Evolutionary conservation across 2,113 vertebrate species (phyloP).

Genomic region (Lepisosteus osseus): DNA sequence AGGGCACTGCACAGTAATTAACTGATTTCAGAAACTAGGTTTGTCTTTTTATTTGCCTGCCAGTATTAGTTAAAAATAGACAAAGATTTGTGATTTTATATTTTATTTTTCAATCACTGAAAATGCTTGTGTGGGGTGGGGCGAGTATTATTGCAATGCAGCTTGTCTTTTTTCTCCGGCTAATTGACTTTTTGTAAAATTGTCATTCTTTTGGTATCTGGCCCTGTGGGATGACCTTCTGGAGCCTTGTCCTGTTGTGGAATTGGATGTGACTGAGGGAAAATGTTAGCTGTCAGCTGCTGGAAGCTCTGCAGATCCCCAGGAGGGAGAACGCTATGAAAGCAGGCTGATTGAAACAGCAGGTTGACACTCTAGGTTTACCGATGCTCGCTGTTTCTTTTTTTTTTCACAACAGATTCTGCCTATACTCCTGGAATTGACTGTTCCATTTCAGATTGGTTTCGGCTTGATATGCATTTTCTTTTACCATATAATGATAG

Average conservation of each 20-base stretch:
- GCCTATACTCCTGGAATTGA: not conserved
- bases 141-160: not conserved
- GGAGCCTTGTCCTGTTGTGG: constrained; percentile 1
- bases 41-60: no score
- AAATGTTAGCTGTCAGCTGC: constrained; percentile 6
- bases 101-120: not conserved
- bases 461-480: no score
- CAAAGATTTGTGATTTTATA: not conserved
- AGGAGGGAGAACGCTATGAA: not conserved
- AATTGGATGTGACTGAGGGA: constrained; percentile 2
- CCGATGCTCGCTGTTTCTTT: not conserved
- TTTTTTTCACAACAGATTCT: not conserved
- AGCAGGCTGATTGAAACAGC: constrained; percentile 1
- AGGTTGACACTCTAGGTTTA: not conserved
- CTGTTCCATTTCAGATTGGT: not conserved
- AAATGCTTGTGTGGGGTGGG: not conserved
- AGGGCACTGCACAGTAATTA: no score
- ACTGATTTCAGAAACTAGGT: no score
- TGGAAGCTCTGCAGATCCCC: not conserved
- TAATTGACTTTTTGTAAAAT: constrained; percentile 11
- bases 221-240: not conserved
- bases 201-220: constrained; percentile 1
- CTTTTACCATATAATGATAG: no score
- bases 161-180: not conserved
- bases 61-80: no score